A percentile compares a stretch with the other conserved stretches of the same genome.
These are phyloP conservation scores for Phrynocephalus guinanensis DNA, from an alignment of 2,797 vertebrate species.

Conservation along the genomic window DNA sequence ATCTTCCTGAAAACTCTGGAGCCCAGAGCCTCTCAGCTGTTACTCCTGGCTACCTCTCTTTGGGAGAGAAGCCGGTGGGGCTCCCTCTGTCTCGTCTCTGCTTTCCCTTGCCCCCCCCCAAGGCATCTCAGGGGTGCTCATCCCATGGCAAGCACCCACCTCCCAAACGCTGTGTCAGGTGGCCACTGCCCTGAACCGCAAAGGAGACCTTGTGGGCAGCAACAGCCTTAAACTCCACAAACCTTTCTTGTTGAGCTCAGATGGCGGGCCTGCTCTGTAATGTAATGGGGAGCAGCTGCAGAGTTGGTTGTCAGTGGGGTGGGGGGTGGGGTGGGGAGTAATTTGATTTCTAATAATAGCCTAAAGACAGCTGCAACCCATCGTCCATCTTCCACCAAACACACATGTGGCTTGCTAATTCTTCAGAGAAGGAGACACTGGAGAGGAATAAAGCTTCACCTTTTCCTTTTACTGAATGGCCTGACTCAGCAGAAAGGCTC, in stretches of 20 bases:
- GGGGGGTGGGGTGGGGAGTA: constrained; percentile 32
- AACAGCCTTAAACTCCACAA: constrained; percentile 49
- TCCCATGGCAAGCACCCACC: constrained; percentile 47
- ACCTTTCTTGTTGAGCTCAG: constrained; percentile 42
- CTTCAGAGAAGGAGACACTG: constrained; percentile 19
- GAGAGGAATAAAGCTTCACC: constrained; percentile 66
- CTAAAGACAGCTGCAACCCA: constrained; percentile 38
- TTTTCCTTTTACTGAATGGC: constrained; percentile 69
- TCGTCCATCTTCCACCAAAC: constrained; percentile 38
- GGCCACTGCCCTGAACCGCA: constrained; percentile 59
- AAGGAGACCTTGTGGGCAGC: constrained; percentile 40
- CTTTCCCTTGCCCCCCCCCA: constrained; percentile 29
- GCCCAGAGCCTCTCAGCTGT: too few species aligned
- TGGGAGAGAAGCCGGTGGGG: too few species aligned
- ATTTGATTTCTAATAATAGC: constrained; percentile 58
- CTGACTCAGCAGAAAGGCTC: constrained; percentile 78
- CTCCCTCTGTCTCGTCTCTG: neutral
- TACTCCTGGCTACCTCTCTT: too few species aligned
- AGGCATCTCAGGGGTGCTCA: constrained; percentile 33
- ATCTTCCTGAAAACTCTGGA: too few species aligned
- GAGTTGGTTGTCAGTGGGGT: constrained; percentile 46
- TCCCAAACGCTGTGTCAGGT: constrained; percentile 41
- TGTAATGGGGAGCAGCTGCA: constrained; percentile 65
- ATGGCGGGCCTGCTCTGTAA: constrained; percentile 44
- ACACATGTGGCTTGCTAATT: constrained; percentile 32